Base-by-base conservation (phyloP, 2,113 vertebrate species). In the Marmota flaviventris region DNA sequence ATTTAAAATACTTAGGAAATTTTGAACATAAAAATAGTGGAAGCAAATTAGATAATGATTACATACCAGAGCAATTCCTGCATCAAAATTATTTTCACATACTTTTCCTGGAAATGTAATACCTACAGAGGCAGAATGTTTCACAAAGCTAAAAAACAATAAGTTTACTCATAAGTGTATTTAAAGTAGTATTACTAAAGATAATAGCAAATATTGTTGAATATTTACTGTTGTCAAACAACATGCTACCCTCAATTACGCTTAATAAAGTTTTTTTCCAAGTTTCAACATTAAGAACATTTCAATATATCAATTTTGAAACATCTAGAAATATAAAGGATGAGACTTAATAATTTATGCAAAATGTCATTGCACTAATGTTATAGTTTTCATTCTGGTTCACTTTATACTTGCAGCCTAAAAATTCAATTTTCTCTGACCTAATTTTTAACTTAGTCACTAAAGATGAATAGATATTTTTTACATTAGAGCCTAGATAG, bases 41-140 rank as follows among this genome's bases (percentile, higher is more conserved):
- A 29, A 87, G 39, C 0, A 89, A 85, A 88, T 14, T 90, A 18
- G 14, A 85, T 63, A 92, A 85, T 56, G 65, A 94, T 93, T 93
- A 95, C 98, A 72, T 97, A 98, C 98, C 97, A 97, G 25, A 92
- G 73, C 94, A 56, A 98, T 69, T 91, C 85, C 97, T 77, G 13
- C 91, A 12, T 84, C 42, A 53, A 32, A 86, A 1, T 72, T 11
- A 2, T 56, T 4, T 37, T 67, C 1, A 92, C 98, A 98, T 48
- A 98, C 13, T 61, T 73, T 32, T 65, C 70, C 89, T 87, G 96
- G 94, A 95, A 48, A 24, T 37, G 93, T 83, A 37, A 85, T 63
- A 85, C 98, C 98, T n/a, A 81, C 65, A 75, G 84, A 95, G 32
- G 6, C 9, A 76, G 93, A 51, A 22, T 61, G 27, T 45, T 97